phyloP scores from a whole-genome alignment of 2,113 vertebrate genomes.

The Oryzias celebensis region DNA sequence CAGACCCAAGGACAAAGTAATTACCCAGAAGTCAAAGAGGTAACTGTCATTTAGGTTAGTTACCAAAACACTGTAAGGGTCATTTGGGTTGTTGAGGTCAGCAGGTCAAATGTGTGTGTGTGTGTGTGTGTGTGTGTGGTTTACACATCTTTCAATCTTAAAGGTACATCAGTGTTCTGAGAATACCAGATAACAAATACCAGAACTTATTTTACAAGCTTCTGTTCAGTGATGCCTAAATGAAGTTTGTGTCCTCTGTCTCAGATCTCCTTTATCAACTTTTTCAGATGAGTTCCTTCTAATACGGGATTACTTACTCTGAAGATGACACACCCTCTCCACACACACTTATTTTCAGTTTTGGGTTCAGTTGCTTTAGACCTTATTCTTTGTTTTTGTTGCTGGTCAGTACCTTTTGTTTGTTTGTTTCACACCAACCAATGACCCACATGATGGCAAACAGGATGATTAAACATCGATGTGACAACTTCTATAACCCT shows the following conservation, averaged over 20 bases:
- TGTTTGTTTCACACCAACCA: background rate
- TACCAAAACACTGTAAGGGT: slow-evolving; percentile 1
- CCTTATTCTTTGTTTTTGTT: background rate
- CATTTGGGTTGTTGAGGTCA: background rate
- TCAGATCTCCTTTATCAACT: background rate
- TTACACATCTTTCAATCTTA: background rate
- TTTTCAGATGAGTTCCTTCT: background rate
- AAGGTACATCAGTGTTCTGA: background rate
- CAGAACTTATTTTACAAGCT: no score
- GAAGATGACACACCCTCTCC: background rate
- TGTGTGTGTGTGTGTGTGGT: background rate
- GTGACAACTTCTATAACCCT: background rate
- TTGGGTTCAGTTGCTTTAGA: background rate
- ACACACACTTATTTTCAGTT: no score
- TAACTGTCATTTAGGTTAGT: background rate
- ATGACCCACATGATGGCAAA: background rate
- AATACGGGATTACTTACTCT: background rate
- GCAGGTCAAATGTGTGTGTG: background rate
- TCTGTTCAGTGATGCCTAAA: no score
- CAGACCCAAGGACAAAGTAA: no score
- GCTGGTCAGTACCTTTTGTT: no score
- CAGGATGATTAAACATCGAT: background rate
- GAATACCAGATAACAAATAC: background rate
- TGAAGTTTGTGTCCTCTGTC: no score
- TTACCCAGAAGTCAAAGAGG: no score